These are phyloP conservation scores for Nomada lathburiana DNA, from an alignment of 2,888 invertebrate genomes.

Conservation along the genomic window DNA sequence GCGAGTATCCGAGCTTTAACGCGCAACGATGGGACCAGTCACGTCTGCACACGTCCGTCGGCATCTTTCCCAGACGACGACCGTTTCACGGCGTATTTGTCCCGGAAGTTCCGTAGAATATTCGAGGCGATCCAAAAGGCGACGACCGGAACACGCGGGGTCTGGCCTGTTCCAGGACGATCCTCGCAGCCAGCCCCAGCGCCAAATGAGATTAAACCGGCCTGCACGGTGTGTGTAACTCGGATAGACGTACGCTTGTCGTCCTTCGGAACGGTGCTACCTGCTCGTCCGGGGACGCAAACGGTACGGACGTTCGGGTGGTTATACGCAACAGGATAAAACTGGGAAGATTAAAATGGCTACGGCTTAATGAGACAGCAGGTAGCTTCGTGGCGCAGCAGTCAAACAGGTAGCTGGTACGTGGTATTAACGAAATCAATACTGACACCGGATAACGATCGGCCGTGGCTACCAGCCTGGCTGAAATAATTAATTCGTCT, in stretches of 20 bases:
- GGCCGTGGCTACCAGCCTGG: conserved; percentile 37
- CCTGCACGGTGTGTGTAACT: conserved; percentile 55
- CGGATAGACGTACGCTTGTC: conserved; percentile 58
- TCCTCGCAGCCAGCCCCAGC: conserved; percentile 51
- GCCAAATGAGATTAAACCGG: conserved; percentile 67
- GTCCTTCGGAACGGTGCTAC: conserved; percentile 55
- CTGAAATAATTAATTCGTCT: conserved; percentile 57
- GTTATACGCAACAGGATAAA: conserved; percentile 48
- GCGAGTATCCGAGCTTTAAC: too few relatives aligned
- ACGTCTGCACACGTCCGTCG: not conserved
- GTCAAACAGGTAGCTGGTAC: conserved; percentile 41
- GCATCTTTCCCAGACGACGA: conserved; percentile 11
- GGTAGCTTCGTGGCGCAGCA: conserved; percentile 53
- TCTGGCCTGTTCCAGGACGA: conserved; percentile 50
- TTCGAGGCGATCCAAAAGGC: conserved; percentile 40
- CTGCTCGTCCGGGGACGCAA: conserved; percentile 18
- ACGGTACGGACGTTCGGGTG: not conserved
- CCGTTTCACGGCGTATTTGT: conserved; percentile 38
- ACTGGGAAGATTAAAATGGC: conserved; percentile 55
- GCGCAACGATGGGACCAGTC: not conserved
- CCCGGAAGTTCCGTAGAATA: conserved; percentile 21
- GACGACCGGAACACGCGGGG: conserved; percentile 12
- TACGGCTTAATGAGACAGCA: conserved; percentile 64
- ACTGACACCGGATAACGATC: conserved; percentile 66
- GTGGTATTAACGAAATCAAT: conserved; percentile 70